Percentiles rank a stretch among this genome's conserved stretches.
phyloP scores from a whole-genome alignment of 1,140 invertebrate genomes.

The Neodiprion virginianus region DNA sequence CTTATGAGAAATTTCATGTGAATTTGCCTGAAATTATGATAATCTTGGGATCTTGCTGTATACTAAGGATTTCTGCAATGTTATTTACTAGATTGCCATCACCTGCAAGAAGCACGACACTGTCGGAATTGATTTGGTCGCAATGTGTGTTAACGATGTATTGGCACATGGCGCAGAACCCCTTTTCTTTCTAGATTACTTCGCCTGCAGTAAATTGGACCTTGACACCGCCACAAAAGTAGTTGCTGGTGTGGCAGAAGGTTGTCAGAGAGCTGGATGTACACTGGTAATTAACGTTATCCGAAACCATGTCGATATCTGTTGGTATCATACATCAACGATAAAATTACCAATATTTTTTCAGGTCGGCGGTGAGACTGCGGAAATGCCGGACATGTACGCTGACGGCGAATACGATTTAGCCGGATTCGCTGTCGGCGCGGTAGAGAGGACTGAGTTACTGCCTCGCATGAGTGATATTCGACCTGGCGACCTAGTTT shows the following conservation, averaged over 20 bases:
- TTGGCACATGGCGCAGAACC: constrained; percentile 94
- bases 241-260: constrained; percentile 85
- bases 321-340: constrained; percentile 1
- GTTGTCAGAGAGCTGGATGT: constrained; percentile 86
- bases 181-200: constrained; percentile 96
- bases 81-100: constrained; percentile 77
- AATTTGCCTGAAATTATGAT: not conserved
- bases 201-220: constrained; percentile 88
- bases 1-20: constrained; percentile 10
- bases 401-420: constrained; percentile 87
- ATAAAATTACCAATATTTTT: constrained; percentile 27
- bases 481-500: constrained; percentile 79
- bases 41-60: not conserved
- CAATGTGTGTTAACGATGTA: constrained; percentile 98
- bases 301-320: not conserved
- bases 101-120: constrained; percentile 79
- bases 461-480: constrained; percentile 79
- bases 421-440: constrained; percentile 94
- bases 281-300: constrained; percentile 79
- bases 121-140: constrained; percentile 95
- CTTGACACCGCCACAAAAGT: constrained; percentile 78
- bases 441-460: constrained; percentile 78
- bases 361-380: constrained; percentile 87
- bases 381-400: constrained; percentile 97
- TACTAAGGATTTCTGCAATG: constrained; percentile 8